Base-by-base conservation (phyloP, 2,113 vertebrate species). In the Saimiri boliviensis region DNA sequence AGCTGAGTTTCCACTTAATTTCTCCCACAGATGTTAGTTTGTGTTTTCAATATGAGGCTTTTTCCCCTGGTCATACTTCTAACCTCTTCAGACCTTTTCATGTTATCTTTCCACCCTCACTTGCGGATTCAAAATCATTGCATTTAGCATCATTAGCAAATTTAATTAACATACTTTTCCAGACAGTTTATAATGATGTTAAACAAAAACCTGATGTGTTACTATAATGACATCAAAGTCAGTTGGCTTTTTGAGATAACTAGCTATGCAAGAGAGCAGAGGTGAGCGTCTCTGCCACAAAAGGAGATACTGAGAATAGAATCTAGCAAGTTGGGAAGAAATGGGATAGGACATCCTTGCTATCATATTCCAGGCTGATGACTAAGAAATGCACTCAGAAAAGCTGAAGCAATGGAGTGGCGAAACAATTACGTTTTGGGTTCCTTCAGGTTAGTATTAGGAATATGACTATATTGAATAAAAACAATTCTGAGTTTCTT, bases 111-210 rank as follows among this genome's bases (percentile, higher is more conserved):
- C 68, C 45, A 40, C 3, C 9, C 9, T 86, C 47, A 86, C 8
- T 93, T 86, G 32, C 77, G 42, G 93, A 77, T 76, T 27, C 9
- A 68, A 81, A 97, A 74, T 13, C 35, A 49, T 71, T 30, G 49
- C 91, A 14, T 83, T 85, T 76, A 42, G 8, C 30, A 93, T 86
- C 47, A 40, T 84, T 88, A 79, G 1, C 25, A 49, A 93, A 49
- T 90, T 92, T 73, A 93, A 92, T 90, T 86, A 87, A 70, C 42
- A 37, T 77, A 32, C 87, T 89, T 89, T 93, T 91, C 84, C 40
- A 86, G 45, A 84, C 0, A 21, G 21, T 49, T 84, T 58, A 58
- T n/a, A 93, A 89, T 30, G 42, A 81, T 94, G 47, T 37, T 54
- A 96, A 93, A 86, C 60, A 88, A 82, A 94, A 83, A 42, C 4